Conservation (phyloP, 2,888 invertebrate genomes). For the Chymomyza fuscimana region DNA sequence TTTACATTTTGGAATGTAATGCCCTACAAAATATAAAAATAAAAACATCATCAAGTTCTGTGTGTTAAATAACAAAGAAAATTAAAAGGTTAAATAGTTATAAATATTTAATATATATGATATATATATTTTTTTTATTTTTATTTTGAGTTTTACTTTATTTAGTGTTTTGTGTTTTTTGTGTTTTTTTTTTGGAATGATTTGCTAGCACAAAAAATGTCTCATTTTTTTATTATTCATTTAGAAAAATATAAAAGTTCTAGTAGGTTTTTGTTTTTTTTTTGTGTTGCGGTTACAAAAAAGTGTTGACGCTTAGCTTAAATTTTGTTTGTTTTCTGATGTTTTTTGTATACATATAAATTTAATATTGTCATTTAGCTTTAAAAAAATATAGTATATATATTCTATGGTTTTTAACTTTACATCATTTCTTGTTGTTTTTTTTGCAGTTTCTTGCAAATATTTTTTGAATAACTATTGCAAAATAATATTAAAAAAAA, state of each 20-base stretch:
- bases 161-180: too few relatives aligned
- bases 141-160: slow-evolving; percentile 15
- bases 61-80: neutral
- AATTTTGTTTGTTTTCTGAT: slow-evolving; percentile 9
- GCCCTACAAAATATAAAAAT: slow-evolving; percentile 15
- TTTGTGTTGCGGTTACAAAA: slow-evolving; percentile 17
- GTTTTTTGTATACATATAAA: slow-evolving; percentile 31
- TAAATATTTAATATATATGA: neutral
- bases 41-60: neutral
- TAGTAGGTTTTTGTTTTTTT: slow-evolving; percentile 3
- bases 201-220: neutral
- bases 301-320: slow-evolving; percentile 24
- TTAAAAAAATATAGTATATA: slow-evolving; percentile 72
- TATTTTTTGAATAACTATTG: slow-evolving; percentile 39
- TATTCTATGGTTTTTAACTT: slow-evolving; percentile 49
- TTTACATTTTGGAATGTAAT: slow-evolving; percentile 19
- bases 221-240: neutral
- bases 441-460: slow-evolving; percentile 9
- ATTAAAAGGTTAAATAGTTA: neutral
- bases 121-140: slow-evolving; percentile 13
- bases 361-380: slow-evolving; percentile 75
- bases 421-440: slow-evolving; percentile 6
- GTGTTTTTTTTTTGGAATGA: neutral
- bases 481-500: slow-evolving; percentile 40
- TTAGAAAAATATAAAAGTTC: slow-evolving; percentile 11